Percentiles rank a stretch among this genome's conserved stretches.
Conservation (phyloP, 2,797 vertebrate genomes). For the Phylloscopus collybita region DNA sequence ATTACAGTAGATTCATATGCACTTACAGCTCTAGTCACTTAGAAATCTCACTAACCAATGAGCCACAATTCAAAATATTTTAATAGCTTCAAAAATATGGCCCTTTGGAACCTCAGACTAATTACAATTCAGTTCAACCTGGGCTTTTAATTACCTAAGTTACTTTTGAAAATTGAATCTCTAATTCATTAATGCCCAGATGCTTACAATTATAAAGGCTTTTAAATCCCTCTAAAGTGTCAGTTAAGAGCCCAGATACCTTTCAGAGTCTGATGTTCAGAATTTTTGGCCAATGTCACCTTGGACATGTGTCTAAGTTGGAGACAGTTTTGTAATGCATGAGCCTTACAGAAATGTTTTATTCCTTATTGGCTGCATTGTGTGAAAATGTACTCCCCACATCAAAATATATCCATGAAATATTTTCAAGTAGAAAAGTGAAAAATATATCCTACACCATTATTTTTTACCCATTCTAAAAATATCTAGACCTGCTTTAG, state of each 20-base stretch:
- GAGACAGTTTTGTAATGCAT: neutral
- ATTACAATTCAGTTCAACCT: neutral
- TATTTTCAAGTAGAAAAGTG: neutral
- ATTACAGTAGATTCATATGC: neutral
- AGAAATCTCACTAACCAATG: neutral
- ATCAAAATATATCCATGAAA: neutral
- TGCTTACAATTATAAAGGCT: neutral
- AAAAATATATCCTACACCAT: neutral
- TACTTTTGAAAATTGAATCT: conserved; percentile 22
- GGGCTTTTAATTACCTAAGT: conserved; percentile 4
- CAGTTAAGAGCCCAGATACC: neutral
- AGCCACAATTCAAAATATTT: neutral
- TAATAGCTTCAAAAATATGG: neutral
- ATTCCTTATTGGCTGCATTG: neutral
- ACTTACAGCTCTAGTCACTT: neutral
- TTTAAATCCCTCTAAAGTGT: neutral
- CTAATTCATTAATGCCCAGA: neutral
- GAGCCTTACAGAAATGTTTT: neutral
- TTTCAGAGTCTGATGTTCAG: neutral
- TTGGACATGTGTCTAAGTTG: neutral
- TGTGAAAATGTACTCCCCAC: neutral
- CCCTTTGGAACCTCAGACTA: neutral
- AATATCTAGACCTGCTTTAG: neutral
- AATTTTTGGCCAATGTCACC: neutral
- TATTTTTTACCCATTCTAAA: neutral